phyloP scores from a whole-genome alignment of 2,797 vertebrate genomes.

The Caiman crocodilus region DNA sequence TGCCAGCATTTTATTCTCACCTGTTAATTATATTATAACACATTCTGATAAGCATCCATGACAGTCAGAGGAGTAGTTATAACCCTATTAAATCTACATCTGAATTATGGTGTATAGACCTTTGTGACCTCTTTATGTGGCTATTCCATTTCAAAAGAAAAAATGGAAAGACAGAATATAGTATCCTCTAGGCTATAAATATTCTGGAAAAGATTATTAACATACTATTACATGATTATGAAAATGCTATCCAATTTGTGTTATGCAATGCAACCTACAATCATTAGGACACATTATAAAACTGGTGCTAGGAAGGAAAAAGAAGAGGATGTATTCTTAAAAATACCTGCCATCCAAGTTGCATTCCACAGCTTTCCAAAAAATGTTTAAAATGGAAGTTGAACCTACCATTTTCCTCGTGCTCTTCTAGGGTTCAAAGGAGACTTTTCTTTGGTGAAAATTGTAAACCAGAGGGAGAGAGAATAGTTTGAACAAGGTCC shows the following conservation, averaged over 20 bases:
- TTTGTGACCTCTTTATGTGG: not conserved
- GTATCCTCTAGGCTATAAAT: not conserved
- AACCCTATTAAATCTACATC: not conserved
- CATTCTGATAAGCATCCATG: not conserved
- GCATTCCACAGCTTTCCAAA: not conserved
- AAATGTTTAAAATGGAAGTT: conserved; percentile 22
- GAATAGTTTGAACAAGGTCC: not conserved
- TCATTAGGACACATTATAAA: not conserved
- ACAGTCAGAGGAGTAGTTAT: not conserved
- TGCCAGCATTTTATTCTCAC: not conserved
- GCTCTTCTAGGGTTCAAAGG: conserved; percentile 33
- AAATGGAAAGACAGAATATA: not conserved
- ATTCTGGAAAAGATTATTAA: not conserved
- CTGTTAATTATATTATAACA: not conserved
- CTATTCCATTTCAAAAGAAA: not conserved
- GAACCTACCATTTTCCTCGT: conserved; percentile 77
- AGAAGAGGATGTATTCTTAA: not conserved
- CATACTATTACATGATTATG: not conserved
- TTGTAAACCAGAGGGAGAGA: not conserved
- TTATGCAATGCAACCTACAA: not conserved
- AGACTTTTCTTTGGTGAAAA: not conserved
- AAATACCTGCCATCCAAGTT: not conserved
- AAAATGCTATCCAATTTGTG: not conserved
- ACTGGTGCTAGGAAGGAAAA: not conserved
- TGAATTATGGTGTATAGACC: not conserved